Evolutionary conservation across 2,113 vertebrate species (phyloP).

Genomic region (Uropsilus gracilis): DNA sequence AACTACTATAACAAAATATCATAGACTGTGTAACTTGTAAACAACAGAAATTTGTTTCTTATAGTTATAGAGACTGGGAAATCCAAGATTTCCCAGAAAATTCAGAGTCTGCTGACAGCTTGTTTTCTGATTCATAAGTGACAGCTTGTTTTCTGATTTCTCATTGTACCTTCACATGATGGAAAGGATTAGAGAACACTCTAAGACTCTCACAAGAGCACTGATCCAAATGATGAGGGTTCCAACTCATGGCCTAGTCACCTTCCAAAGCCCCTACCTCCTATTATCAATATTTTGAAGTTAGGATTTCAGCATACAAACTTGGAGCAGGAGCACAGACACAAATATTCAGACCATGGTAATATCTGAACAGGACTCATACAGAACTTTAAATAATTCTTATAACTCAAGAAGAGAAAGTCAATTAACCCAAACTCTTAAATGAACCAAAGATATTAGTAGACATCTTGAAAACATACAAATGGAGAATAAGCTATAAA

Average conservation of each 20-base stretch:
- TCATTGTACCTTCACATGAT: too few species aligned
- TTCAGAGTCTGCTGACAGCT: too few species aligned
- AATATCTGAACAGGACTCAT: background rate
- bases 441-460: background rate
- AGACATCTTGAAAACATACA: background rate
- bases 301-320: background rate
- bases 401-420: background rate
- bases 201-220: too few species aligned
- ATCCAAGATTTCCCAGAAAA: too few species aligned
- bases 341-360: background rate
- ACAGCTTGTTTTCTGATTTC: too few species aligned
- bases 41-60: background rate
- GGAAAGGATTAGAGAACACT: too few species aligned
- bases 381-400: background rate
- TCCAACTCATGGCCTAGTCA: too few species aligned
- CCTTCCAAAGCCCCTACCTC: too few species aligned
- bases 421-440: background rate
- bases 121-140: too few species aligned
- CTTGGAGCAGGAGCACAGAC: too few species aligned
- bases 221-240: too few species aligned
- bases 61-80: background rate
- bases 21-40: background rate
- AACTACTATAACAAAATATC: background rate
- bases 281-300: too few species aligned
- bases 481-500: background rate